Evolutionary conservation across 92 coral and sea anemone species (phyloP).

Genomic region (Porites divaricata): DNA sequence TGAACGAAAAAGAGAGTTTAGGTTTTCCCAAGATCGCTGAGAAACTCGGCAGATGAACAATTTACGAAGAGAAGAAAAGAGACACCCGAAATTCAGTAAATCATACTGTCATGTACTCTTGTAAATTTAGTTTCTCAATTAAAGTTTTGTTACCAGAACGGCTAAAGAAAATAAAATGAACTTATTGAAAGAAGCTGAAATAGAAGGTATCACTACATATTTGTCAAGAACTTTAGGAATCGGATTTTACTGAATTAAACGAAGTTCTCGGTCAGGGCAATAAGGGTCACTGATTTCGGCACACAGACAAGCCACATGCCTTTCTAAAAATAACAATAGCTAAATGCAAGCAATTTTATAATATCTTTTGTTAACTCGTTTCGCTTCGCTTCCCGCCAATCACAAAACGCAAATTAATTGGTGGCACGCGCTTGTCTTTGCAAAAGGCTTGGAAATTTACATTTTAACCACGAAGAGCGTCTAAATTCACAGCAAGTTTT

Average conservation of each 20-base stretch:
- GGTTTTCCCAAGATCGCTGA: neutral
- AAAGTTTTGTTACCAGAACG: neutral
- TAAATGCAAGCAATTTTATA: conserved; percentile 32
- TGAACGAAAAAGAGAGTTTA: neutral
- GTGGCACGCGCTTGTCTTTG: conserved; percentile 75
- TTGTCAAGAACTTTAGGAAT: neutral
- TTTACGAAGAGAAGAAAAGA: neutral
- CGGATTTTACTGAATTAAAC: neutral
- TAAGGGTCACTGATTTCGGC: conserved; percentile 7
- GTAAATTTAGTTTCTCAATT: neutral
- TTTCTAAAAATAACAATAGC: conserved; percentile 23
- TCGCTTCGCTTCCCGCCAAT: conserved; percentile 66
- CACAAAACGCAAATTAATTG: conserved; percentile 43
- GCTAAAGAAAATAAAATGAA: neutral
- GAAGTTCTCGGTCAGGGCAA: neutral
- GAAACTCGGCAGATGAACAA: neutral
- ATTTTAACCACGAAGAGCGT: conserved; percentile 46
- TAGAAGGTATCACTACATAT: neutral
- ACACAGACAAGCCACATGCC: conserved; percentile 43
- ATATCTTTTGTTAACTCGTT: conserved; percentile 51
- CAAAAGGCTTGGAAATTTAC: conserved; percentile 58
- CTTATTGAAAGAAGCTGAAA: neutral
- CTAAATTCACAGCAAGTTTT: conserved; percentile 34
- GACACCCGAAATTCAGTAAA: conserved; percentile 20
- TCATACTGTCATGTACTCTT: neutral